phyloP scores from a whole-genome alignment of 2,113 vertebrate genomes.

The Rhinolophus ferrumequinum region DNA sequence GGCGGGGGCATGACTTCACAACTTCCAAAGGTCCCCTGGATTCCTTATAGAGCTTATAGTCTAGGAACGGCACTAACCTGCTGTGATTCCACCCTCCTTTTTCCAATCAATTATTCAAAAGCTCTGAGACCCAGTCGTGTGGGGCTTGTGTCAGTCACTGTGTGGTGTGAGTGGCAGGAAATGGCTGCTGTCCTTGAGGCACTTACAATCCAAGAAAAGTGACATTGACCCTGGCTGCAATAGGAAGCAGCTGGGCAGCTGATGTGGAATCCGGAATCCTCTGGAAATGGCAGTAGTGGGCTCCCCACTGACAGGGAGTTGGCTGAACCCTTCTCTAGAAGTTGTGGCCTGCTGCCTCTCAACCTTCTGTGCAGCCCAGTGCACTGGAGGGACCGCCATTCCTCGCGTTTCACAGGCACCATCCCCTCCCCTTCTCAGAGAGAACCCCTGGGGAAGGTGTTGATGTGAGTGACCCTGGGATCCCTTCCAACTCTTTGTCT shows the following conservation, averaged over 20 bases:
- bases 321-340: neutral
- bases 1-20: neutral
- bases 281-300: neutral
- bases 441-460: neutral
- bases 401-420: neutral
- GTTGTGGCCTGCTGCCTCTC: neutral
- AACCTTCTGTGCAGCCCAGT: neutral
- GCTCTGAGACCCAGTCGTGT: neutral
- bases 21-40: neutral
- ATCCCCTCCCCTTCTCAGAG: neutral
- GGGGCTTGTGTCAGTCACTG: neutral
- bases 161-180: neutral
- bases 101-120: conserved; percentile 47
- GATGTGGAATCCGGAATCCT: neutral
- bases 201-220: neutral
- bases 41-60: neutral
- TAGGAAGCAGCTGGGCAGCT: neutral
- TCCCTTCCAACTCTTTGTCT: neutral
- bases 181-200: conserved; percentile 73
- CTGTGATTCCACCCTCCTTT: neutral
- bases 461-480: neutral
- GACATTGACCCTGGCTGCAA: conserved; percentile 28
- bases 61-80: neutral
- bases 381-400: neutral
- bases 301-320: no score